Percentiles rank a stretch among this genome's conserved stretches.
These are phyloP conservation scores for Indri indri DNA, from an alignment of 2,113 vertebrate species.

Conservation along the genomic window DNA sequence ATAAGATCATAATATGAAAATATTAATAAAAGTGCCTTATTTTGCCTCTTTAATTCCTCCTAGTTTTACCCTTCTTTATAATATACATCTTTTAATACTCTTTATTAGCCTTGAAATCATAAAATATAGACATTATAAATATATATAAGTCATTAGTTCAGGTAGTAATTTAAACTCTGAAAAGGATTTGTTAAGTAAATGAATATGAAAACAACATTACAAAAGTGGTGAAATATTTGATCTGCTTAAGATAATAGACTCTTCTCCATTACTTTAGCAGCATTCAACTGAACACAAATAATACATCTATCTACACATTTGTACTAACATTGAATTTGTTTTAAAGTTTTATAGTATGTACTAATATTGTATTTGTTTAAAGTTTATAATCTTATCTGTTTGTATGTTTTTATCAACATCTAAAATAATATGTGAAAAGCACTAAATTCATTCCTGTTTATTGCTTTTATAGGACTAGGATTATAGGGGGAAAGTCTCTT, in stretches of 20 bases:
- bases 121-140: not conserved
- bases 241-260: not conserved
- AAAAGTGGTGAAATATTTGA: slow-evolving; percentile 7
- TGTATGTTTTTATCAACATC: not conserved
- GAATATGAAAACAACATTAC: not conserved
- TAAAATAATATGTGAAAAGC: not conserved
- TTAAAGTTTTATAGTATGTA: not conserved
- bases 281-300: not conserved
- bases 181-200: not conserved
- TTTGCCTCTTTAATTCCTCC: not conserved
- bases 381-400: not conserved
- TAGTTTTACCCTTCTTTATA: not conserved
- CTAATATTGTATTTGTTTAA: slow-evolving; percentile 14
- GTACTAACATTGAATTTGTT: slow-evolving; percentile 13
- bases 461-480: not conserved
- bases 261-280: slow-evolving; percentile 25
- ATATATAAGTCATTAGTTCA: not conserved
- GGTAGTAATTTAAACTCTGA: not conserved
- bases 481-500: not conserved
- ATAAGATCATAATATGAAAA: not conserved
- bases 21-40: not conserved
- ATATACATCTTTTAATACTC: not conserved
- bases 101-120: not conserved
- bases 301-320: not conserved
- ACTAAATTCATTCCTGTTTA: not conserved